Base-by-base conservation (phyloP, 2,113 vertebrate genomes). In the Tonatia bakeri region DNA sequence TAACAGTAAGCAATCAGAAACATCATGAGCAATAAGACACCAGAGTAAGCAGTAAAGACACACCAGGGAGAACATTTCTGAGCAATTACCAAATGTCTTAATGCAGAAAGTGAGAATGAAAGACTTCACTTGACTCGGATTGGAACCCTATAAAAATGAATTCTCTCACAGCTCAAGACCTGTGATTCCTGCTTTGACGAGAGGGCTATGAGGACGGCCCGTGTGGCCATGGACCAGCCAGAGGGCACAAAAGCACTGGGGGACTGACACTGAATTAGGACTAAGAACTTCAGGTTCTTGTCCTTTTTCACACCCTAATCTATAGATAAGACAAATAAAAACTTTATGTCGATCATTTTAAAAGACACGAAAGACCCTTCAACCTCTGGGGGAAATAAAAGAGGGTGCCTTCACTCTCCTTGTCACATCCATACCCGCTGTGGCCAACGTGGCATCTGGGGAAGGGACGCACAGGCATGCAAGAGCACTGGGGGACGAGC, bases 31-130 rank as follows among this genome's bases (percentile, higher is more conserved):
- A 92, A 38, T 80, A 82, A 84, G 87, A 87, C 76, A 92, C 70
- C 43, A 73, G 88, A 97, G 87, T 12, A 83, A 92, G 90, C 90
- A 67, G 88, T 88, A 96, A 96, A 96, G 92, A 96, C 95, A 80
- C 97, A 72, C 94, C 92, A 96, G 97, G 91, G 95, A 97, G 91
- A 95, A 75, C 69, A 54, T 87, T 97, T 97, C 96, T 85, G 59
- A 95, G 94, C 97, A 97, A 97, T 97, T 91, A 96, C 96, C 97
- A 95, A 94, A 97, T 96, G 97, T 96, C 95, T 97, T 72, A 85
- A 91, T 94, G 92, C 87, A 90, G 73, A 83, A 64, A 96, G 75
- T 15, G 36, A 94, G 75, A 83, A 81, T 54, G 85, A 82, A 95
- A 93, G 84, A 76, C 64, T 87, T 84, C 24, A n/a, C 31, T 88